phyloP scores from a whole-genome alignment of 2,888 invertebrate species.

The Leptopilina syphax region DNA sequence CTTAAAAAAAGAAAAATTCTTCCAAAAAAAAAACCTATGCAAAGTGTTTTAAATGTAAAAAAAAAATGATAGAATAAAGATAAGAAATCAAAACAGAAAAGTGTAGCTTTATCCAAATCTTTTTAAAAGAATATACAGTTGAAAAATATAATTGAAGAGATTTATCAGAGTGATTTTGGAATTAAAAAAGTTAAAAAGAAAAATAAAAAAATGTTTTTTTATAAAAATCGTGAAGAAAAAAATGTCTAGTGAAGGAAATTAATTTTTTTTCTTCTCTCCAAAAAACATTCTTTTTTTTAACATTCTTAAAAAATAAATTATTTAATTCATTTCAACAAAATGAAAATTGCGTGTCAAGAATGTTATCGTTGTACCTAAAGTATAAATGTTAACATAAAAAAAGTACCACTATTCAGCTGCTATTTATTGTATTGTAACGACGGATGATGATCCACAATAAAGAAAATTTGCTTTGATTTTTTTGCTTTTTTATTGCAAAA shows the following conservation, averaged over 20 bases:
- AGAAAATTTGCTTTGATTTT: conserved; percentile 37
- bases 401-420: conserved; percentile 60
- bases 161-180: background rate
- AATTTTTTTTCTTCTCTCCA: background rate
- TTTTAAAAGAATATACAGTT: background rate
- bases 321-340: conserved; percentile 43
- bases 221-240: background rate
- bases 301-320: too few relatives aligned
- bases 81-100: conserved; percentile 21
- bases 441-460: conserved; percentile 65
- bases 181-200: background rate
- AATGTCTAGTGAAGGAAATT: background rate
- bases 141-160: background rate
- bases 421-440: conserved; percentile 69
- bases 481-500: background rate
- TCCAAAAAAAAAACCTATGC: conserved; percentile 8
- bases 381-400: conserved; percentile 60
- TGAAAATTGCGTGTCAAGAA: conserved; percentile 51
- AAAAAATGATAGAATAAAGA: background rate
- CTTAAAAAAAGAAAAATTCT: background rate
- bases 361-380: conserved; percentile 63
- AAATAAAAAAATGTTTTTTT: background rate
- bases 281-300: too few relatives aligned
- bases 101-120: conserved; percentile 17
- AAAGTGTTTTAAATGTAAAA: conserved; percentile 23